These are phyloP conservation scores for Nycticryphes semicollaris DNA, from an alignment of 2,113 vertebrate species.

Conservation along the genomic window DNA sequence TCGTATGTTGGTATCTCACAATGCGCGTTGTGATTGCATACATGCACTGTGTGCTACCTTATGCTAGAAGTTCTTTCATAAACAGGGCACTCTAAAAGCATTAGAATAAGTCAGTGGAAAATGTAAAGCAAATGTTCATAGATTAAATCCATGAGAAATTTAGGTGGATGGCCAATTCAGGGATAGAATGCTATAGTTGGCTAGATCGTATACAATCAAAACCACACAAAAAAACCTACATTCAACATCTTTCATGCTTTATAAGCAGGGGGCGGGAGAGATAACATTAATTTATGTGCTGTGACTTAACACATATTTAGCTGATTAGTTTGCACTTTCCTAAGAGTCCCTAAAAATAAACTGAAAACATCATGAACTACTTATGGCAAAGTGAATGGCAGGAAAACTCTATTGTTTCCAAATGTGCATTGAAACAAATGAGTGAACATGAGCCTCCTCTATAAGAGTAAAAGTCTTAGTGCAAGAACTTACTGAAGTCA, in stretches of 20 bases:
- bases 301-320: not conserved
- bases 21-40: not conserved
- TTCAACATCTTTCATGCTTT: not conserved
- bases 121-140: not conserved
- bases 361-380: not conserved
- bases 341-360: conserved; percentile 37
- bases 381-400: conserved; percentile 10
- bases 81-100: not conserved
- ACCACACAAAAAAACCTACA: not conserved
- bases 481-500: not conserved
- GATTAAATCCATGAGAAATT: not conserved
- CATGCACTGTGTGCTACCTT: not conserved
- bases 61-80: not conserved
- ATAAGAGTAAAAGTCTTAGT: not conserved
- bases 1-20: not conserved
- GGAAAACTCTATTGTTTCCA: conserved; percentile 43
- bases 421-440: not conserved
- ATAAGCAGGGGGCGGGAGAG: not conserved
- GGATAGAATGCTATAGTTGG: not conserved
- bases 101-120: not conserved
- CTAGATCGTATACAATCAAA: not conserved
- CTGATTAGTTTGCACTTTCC: not conserved
- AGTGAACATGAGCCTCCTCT: not conserved
- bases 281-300: not conserved
- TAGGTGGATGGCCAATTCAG: not conserved